Evolutionary conservation across 2,113 vertebrate species (phyloP).

Genomic region (Bothrops jararaca): DNA sequence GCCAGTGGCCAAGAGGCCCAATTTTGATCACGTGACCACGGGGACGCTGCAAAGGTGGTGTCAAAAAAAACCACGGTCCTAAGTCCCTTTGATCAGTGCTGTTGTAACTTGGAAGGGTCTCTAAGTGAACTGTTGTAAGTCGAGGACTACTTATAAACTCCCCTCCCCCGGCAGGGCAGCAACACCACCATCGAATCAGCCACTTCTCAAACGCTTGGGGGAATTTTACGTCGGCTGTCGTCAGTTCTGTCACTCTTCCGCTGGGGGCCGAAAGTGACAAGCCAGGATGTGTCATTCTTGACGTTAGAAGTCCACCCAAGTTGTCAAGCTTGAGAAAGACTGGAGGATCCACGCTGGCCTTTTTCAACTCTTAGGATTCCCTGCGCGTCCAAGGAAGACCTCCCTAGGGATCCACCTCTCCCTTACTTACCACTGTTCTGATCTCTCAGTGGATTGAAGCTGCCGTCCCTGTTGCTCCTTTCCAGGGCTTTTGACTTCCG

Average conservation of each 20-base stretch:
- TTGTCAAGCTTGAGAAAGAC: neutral
- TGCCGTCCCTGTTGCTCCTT: slow-evolving; percentile 49
- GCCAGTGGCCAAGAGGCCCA: no score
- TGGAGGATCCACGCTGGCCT: neutral
- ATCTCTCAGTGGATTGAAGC: slow-evolving; percentile 28
- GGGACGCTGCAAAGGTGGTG: no score
- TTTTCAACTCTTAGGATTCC: neutral
- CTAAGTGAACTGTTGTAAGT: no score
- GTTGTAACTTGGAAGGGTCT: no score
- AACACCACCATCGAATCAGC: no score
- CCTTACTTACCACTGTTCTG: slow-evolving; percentile 63
- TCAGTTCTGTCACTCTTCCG: neutral
- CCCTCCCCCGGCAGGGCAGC: no score
- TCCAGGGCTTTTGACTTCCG: slow-evolving; percentile 43
- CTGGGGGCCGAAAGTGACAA: neutral
- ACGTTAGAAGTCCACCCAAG: neutral
- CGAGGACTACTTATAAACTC: no score
- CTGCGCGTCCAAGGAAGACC: neutral
- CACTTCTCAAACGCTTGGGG: neutral
- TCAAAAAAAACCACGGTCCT: no score
- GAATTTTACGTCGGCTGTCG: neutral
- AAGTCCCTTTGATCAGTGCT: no score
- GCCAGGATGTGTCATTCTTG: neutral
- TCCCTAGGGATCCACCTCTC: neutral
- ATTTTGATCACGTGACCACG: no score